Percentiles rank a stretch among this genome's conserved stretches.
Conservation (phyloP, 2,113 vertebrate species). For the Zapornia atra region DNA sequence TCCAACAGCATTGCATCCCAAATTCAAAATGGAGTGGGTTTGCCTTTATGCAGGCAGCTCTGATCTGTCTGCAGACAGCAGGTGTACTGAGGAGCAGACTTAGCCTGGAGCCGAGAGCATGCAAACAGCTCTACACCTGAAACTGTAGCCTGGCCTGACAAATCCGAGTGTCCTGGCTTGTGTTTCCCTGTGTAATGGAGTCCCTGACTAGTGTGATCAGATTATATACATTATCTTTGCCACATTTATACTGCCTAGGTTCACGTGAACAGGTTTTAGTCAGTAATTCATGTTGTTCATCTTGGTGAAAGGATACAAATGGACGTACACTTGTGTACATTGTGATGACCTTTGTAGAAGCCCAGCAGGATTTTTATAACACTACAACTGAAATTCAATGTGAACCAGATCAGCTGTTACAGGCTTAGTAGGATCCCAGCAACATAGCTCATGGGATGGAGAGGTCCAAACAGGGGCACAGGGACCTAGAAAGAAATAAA, state of each 20-base stretch:
- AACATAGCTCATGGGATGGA: background rate
- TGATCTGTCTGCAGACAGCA: background rate
- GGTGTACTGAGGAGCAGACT: background rate
- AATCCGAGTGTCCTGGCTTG: constrained; percentile 29
- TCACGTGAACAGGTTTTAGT: background rate
- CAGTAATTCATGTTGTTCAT: background rate
- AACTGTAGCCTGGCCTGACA: constrained; percentile 8
- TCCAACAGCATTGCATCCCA: background rate
- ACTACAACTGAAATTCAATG: background rate
- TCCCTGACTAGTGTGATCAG: background rate
- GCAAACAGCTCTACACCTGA: background rate
- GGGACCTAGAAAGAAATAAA: background rate
- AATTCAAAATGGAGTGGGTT: background rate
- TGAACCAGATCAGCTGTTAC: background rate
- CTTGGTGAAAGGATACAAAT: background rate
- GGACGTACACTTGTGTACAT: background rate
- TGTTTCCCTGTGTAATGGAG: constrained; percentile 28
- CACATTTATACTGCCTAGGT: background rate
- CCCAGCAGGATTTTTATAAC: background rate
- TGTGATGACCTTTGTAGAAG: background rate
- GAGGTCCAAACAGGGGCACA: background rate
- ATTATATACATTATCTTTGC: background rate
- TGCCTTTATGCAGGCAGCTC: background rate
- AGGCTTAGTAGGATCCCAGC: background rate
- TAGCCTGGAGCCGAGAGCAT: background rate